Conservation (phyloP, 2,888 invertebrate genomes). For the Therioaphis trifolii region DNA sequence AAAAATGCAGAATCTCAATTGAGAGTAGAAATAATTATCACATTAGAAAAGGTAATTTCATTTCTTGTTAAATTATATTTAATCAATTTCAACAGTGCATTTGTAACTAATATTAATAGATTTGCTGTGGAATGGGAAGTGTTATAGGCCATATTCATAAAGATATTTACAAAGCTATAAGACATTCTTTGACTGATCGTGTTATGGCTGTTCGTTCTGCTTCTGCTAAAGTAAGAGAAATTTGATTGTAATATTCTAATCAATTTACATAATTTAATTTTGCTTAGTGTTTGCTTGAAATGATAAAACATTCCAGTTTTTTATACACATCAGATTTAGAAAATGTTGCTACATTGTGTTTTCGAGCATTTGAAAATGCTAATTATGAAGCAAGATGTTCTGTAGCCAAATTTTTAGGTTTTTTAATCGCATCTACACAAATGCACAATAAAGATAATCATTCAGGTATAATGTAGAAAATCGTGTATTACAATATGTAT, state of each 20-base stretch:
- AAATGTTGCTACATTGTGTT: conserved; percentile 89
- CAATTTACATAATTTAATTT: conserved; percentile 53
- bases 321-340: conserved; percentile 91
- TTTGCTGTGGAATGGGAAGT: conserved; percentile 93
- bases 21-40: conserved; percentile 95
- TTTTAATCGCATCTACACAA: conserved; percentile 87
- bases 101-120: conserved; percentile 70
- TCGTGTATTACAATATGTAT: not conserved
- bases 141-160: conserved; percentile 87
- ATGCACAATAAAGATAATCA: conserved; percentile 73
- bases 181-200: conserved; percentile 88
- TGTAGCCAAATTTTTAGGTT: conserved; percentile 91
- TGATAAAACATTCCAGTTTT: conserved; percentile 88
- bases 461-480: conserved; percentile 38
- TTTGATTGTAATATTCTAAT: conserved; percentile 1
- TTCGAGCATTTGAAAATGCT: conserved; percentile 90
- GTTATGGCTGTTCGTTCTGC: conserved; percentile 93
- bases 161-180: conserved; percentile 91
- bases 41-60: conserved; percentile 86
- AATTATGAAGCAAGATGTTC: conserved; percentile 93
- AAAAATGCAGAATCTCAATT: conserved; percentile 96
- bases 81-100: conserved; percentile 2
- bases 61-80: conserved; percentile 16
- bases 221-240: conserved; percentile 78
- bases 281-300: conserved; percentile 83